Evolutionary conservation across 2,113 vertebrate genomes (phyloP).

Genomic region (Semicossyphus pulcher): DNA sequence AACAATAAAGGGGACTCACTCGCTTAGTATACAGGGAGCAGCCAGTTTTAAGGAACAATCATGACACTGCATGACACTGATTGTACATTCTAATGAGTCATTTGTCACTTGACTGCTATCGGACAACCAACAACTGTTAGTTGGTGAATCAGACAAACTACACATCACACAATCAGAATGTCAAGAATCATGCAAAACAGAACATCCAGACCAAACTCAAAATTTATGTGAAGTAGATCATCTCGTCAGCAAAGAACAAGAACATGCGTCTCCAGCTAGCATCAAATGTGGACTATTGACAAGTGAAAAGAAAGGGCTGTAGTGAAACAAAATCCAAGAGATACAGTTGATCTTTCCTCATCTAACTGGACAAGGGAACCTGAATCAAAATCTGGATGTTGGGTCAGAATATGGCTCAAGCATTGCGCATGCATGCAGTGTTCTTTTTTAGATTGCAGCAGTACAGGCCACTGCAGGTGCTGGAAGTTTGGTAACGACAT

Average conservation of each 20-base stretch:
- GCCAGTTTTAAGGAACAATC: background rate
- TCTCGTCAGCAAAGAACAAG: no score
- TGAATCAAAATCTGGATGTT: background rate
- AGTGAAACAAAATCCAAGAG: background rate
- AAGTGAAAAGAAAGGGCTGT: background rate
- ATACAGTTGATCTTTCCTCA: background rate
- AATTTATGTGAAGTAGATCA: no score
- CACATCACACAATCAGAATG: background rate
- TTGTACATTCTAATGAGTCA: background rate
- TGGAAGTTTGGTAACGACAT: background rate
- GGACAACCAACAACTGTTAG: background rate
- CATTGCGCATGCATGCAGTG: background rate
- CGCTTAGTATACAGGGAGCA: background rate
- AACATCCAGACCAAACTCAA: background rate
- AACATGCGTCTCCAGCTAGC: no score
- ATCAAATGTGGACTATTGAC: background rate
- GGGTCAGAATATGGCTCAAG: background rate
- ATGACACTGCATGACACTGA: constrained; percentile 30
- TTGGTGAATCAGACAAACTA: background rate
- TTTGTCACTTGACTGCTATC: background rate
- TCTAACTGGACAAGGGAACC: background rate
- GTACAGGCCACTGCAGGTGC: background rate
- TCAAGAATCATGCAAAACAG: background rate
- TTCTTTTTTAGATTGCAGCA: background rate
- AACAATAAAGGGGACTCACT: background rate